phyloP scores from a whole-genome alignment of 2,113 vertebrate species.

The Hippocampus zosterae region DNA sequence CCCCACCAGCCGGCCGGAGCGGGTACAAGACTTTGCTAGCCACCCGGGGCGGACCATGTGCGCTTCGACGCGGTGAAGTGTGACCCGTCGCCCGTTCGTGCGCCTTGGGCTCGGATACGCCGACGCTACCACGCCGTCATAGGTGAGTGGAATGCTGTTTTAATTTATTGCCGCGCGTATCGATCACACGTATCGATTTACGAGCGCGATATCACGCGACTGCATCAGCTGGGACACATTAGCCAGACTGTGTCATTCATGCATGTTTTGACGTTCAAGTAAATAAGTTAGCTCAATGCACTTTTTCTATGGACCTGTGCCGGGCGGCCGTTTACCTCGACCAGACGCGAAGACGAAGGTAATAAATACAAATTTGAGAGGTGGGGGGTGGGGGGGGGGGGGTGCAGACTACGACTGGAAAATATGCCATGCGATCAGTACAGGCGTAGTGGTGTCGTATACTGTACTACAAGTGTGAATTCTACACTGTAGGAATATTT shows the following conservation, averaged over 20 bases:
- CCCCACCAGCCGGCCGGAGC: neutral
- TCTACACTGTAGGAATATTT: neutral
- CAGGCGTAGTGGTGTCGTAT: neutral
- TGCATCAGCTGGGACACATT: neutral
- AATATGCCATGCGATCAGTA: neutral
- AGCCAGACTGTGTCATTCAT: neutral
- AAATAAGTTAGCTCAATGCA: neutral
- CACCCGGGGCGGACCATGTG: conserved; percentile 51
- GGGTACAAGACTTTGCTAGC: neutral
- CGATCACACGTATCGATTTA: neutral
- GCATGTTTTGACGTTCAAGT: neutral
- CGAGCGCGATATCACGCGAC: neutral
- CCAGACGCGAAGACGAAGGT: neutral
- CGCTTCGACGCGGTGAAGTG: conserved; percentile 54
- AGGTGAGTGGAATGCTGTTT: conserved; percentile 51
- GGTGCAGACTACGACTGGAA: neutral
- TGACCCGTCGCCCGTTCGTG: neutral
- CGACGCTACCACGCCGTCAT: conserved; percentile 53
- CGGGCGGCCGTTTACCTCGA: neutral
- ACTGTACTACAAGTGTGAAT: neutral
- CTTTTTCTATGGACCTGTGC: neutral
- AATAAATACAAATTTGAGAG: neutral
- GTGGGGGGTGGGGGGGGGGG: neutral
- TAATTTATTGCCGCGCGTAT: neutral
- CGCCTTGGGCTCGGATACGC: conserved; percentile 51